Evolutionary conservation across 2,888 invertebrate genomes (phyloP).

Genomic region (Octodonta nipae): DNA sequence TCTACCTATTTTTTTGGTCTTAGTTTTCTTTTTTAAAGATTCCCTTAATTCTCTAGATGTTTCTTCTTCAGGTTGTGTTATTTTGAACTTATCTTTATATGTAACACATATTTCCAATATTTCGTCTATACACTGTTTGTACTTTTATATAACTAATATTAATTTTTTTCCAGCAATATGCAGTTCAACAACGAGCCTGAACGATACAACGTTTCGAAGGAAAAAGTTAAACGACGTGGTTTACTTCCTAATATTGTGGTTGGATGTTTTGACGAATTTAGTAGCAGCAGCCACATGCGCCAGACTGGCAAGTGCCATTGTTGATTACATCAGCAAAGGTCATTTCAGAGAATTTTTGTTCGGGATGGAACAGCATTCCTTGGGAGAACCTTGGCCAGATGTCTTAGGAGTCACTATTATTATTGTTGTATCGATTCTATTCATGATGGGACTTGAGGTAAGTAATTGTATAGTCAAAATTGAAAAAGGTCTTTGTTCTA

Average conservation of each 20-base stretch:
- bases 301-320: slow-evolving; percentile 47
- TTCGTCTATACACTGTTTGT: background rate
- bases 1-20: too few relatives aligned
- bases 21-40: too few relatives aligned
- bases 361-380: slow-evolving; percentile 43
- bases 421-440: slow-evolving; percentile 46
- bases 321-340: slow-evolving; percentile 48
- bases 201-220: slow-evolving; percentile 24
- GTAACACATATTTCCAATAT: background rate
- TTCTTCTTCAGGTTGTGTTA: too few relatives aligned
- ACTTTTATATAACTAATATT: background rate
- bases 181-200: slow-evolving; percentile 17
- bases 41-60: too few relatives aligned
- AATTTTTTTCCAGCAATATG: slow-evolving; percentile 23
- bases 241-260: slow-evolving; percentile 47
- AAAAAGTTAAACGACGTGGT: slow-evolving; percentile 40
- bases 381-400: slow-evolving; percentile 52
- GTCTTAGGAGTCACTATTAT: slow-evolving; percentile 48
- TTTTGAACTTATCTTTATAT: background rate
- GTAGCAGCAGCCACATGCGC: slow-evolving; percentile 50
- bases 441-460: slow-evolving; percentile 52
- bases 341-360: slow-evolving; percentile 47
- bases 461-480: too few relatives aligned
- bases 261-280: slow-evolving; percentile 44
- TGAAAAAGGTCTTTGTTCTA: too few relatives aligned